These are phyloP conservation scores for Iselma pallidipennis DNA, from an alignment of 2,888 invertebrate genomes.

Conservation along the genomic window DNA sequence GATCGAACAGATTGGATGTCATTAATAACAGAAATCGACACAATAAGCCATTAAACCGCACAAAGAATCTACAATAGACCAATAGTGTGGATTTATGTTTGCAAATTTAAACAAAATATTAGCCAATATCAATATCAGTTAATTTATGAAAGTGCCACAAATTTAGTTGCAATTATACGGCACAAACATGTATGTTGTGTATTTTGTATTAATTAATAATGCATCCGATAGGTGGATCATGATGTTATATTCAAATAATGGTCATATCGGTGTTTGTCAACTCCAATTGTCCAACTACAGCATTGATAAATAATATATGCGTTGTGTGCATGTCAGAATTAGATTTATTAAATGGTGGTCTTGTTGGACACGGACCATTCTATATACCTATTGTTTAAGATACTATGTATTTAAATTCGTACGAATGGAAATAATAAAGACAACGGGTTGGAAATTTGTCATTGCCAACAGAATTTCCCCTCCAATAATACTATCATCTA, in stretches of 20 bases:
- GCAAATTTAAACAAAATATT: conserved; percentile 54
- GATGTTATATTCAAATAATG: conserved; percentile 55
- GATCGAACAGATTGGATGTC: too few species aligned
- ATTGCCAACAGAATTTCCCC: not conserved
- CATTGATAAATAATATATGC: conserved; percentile 53
- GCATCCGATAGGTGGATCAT: conserved; percentile 53
- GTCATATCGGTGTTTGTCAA: conserved; percentile 52
- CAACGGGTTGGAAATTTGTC: not conserved
- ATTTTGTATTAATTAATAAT: conserved; percentile 55
- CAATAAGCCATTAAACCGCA: conserved; percentile 34
- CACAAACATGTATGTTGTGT: conserved; percentile 53
- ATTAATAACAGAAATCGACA: conserved; percentile 19
- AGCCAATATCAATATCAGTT: conserved; percentile 54
- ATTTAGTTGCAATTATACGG: conserved; percentile 54
- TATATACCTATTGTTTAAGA: conserved; percentile 31
- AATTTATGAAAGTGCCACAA: conserved; percentile 55
- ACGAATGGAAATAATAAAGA: not conserved
- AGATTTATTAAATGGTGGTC: conserved; percentile 51
- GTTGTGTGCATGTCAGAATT: conserved; percentile 51
- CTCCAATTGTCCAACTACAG: conserved; percentile 50
- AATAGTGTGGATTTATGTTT: conserved; percentile 47
- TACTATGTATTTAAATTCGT: conserved; percentile 28
- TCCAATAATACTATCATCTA: not conserved
- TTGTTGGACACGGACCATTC: conserved; percentile 37
- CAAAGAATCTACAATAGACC: conserved; percentile 42